Evolutionary conservation across 1,140 invertebrate species (phyloP).

Genomic region (Onthophagus taurus): DNA sequence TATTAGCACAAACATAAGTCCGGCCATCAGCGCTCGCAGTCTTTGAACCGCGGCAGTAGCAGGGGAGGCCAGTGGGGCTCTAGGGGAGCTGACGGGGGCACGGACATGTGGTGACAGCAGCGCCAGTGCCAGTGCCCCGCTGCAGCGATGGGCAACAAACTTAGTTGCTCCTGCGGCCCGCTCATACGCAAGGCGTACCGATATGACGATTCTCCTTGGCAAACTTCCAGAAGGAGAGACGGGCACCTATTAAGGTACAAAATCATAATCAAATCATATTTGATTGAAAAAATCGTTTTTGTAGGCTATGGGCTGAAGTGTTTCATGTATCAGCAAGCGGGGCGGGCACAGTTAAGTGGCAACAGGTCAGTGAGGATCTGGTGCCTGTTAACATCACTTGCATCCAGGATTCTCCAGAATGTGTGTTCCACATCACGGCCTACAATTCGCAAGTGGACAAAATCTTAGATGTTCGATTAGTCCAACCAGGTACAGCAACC

Average conservation of each 20-base stretch:
- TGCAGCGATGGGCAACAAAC: constrained; percentile 82
- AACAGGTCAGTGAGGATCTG: constrained; percentile 94
- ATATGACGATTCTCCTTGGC: constrained; percentile 89
- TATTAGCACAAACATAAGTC: constrained; percentile 34
- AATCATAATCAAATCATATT: too few relatives aligned
- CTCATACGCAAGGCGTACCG: constrained; percentile 88
- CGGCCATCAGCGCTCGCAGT: constrained; percentile 50
- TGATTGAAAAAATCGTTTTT: too few relatives aligned
- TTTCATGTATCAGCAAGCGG: constrained; percentile 89
- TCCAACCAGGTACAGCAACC: constrained; percentile 74
- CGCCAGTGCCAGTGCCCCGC: constrained; percentile 38
- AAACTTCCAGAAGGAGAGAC: constrained; percentile 73
- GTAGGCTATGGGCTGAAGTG: constrained; percentile 93
- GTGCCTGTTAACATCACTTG: constrained; percentile 96
- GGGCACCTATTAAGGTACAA: constrained; percentile 83
- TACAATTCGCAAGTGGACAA: constrained; percentile 98
- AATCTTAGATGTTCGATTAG: constrained; percentile 91
- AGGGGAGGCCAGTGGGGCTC: constrained; percentile 54
- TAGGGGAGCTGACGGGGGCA: constrained; percentile 44
- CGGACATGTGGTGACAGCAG: constrained; percentile 65
- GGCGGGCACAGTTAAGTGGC: constrained; percentile 87
- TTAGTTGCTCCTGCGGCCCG: constrained; percentile 89
- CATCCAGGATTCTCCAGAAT: constrained; percentile 91
- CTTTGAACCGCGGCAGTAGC: constrained; percentile 57
- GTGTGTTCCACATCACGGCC: constrained; percentile 95